These are phyloP conservation scores for Rhea pennata DNA, from an alignment of 2,113 vertebrate genomes.

Conservation along the genomic window DNA sequence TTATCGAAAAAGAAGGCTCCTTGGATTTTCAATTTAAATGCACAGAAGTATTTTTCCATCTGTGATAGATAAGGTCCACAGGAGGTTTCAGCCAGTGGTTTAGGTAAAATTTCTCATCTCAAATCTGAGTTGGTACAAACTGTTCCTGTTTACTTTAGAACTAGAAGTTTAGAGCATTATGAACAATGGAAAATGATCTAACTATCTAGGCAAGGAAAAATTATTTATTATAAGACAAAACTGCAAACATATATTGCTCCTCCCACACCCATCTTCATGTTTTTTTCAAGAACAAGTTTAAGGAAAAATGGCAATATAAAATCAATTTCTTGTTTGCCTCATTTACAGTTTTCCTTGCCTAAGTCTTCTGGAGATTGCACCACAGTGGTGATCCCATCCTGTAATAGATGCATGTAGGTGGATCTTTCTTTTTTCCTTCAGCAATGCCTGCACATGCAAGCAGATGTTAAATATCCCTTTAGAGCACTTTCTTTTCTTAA, in stretches of 20 bases:
- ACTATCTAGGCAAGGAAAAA: not conserved
- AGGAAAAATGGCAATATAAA: not conserved
- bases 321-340: not conserved
- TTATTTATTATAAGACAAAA: not conserved
- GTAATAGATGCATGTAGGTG: rapidly evolving
- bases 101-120: not conserved
- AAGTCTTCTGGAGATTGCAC: not conserved
- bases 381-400: rapidly evolving
- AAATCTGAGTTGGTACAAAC: not conserved
- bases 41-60: not conserved
- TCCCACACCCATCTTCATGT: not conserved
- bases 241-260: not conserved
- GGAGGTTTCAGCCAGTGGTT: not conserved
- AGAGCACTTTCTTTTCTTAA: not conserved
- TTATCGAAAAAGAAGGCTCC: not conserved
- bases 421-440: not conserved
- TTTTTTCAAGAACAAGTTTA: not conserved
- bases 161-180: not conserved
- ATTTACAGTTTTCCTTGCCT: not conserved
- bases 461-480: not conserved
- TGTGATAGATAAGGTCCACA: not conserved
- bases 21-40: not conserved
- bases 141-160: not conserved
- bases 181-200: not conserved
- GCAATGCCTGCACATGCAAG: not conserved